Conservation (phyloP, 2,888 invertebrate species). For the Linyphia triangularis region DNA sequence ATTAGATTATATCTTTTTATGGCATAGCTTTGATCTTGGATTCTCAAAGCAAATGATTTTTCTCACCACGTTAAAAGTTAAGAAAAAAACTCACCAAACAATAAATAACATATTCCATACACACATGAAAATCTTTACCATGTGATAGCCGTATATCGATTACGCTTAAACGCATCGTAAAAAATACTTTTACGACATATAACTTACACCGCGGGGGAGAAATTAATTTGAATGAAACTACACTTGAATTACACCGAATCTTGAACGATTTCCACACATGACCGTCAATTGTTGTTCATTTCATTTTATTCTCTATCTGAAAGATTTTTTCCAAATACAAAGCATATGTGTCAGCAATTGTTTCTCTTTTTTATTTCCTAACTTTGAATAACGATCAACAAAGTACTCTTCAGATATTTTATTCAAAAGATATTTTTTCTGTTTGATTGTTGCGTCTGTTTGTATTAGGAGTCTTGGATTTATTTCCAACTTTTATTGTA, state of each 20-base stretch:
- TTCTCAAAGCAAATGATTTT: neutral
- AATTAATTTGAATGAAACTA: conserved; percentile 69
- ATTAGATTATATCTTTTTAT: conserved; percentile 3
- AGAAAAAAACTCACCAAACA: conserved; percentile 1
- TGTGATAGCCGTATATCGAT: conserved; percentile 21
- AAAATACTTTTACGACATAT: conserved; percentile 38
- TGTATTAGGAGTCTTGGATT: neutral
- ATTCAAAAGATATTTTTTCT: conserved; percentile 48
- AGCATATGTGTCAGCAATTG: conserved; percentile 27
- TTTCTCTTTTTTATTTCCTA: conserved; percentile 7
- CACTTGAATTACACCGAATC: conserved; percentile 58
- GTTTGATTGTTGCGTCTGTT: neutral
- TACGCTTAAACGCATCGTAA: conserved; percentile 46
- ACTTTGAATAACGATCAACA: conserved; percentile 40
- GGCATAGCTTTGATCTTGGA: neutral
- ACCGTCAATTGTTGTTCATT: conserved; percentile 69
- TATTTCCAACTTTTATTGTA: conserved; percentile 1
- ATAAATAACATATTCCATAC: conserved; percentile 36
- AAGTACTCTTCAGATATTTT: conserved; percentile 56
- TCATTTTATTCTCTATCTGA: conserved; percentile 37
- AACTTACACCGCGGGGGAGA: conserved; percentile 57
- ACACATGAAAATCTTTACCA: neutral
- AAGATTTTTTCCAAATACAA: neutral
- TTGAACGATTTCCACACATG: conserved; percentile 51
- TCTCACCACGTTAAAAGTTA: neutral